Percentiles rank a stretch among this genome's conserved stretches.
phyloP scores from a whole-genome alignment of 2,888 invertebrate species.

The Endotricha flammealis region DNA sequence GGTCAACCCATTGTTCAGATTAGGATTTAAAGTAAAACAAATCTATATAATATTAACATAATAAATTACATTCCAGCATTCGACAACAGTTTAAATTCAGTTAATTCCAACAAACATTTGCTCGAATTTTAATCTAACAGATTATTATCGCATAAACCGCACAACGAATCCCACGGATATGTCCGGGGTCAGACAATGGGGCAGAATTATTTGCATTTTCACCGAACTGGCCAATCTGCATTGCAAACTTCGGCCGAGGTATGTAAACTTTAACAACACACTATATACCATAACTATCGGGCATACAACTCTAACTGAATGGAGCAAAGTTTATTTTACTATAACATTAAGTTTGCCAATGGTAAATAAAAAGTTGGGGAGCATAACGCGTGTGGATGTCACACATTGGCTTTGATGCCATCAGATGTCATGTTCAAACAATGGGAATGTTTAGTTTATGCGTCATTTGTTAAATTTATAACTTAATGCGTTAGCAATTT shows the following conservation, averaged over 20 bases:
- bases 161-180: constrained; percentile 23
- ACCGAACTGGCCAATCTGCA: constrained; percentile 65
- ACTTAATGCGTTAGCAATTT: not conserved
- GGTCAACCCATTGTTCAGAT: too few species aligned
- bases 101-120: constrained; percentile 6
- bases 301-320: constrained; percentile 13
- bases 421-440: constrained; percentile 48
- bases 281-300: constrained; percentile 11
- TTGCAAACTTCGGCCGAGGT: constrained; percentile 57
- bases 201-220: constrained; percentile 59
- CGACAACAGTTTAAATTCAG: not conserved
- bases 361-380: constrained; percentile 6
- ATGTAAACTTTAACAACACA: constrained; percentile 42
- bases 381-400: constrained; percentile 41
- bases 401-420: constrained; percentile 51
- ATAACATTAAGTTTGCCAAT: constrained; percentile 19
- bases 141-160: constrained; percentile 24
- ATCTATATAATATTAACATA: too few species aligned
- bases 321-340: constrained; percentile 5
- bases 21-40: too few species aligned
- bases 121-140: constrained; percentile 20
- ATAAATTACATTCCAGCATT: too few species aligned
- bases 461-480: constrained; percentile 28
- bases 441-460: constrained; percentile 39
- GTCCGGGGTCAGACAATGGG: constrained; percentile 37